Base-by-base conservation (phyloP, 2,888 invertebrate genomes). In the Latheticus oryzae region DNA sequence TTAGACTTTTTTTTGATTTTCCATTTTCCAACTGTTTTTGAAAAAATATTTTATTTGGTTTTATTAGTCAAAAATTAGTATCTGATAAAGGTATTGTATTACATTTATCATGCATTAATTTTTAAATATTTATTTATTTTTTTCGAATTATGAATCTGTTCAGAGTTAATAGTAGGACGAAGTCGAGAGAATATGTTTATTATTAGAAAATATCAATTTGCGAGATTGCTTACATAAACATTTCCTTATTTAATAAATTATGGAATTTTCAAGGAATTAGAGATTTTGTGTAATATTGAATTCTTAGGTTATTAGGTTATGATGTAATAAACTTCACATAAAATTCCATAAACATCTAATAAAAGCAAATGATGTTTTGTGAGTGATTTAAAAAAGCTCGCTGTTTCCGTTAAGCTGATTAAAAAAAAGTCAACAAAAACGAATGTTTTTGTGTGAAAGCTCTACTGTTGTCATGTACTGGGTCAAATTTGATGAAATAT, bases 401-500 rank as follows among this genome's bases (percentile, higher is more conserved):
- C 9, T 19, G 26, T 40, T 40, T 40, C 8, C 26, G 9, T 40
- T 15, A 12, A 24, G 13, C 8, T 17, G 35, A 35, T 35, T 17
- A 5, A 17, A 35, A 35, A 35, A 35, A 17, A 9, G n/a, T n/a
- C n/a, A 9, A n/a, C 13, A 30, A 32, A 32, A 43, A 52, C 7
- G 32, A 24, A 38, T 8, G 15, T 53, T 53, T 24, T 12, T 43
- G 21, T 35, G 21, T 45, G 45, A 35, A 45, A 45, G 28, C 33
- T 15, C 24, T 54, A 47, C 28, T 54, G 26, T 54, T 38, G 37
- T 43, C 37, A 26, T 24, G 47, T 24, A 47, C 23, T 15, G 24
- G 47, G 56, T 56, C 45, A 45, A 32, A 40, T 40, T 53, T 48
- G 32, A 58, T 58, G 40, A 58, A 58, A 58, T 42, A 58, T 58